Evolutionary conservation across 2,888 invertebrate species (phyloP), one percentile per base, ranked within the genome.

Genomic region (Hyposoter didymator): DNA sequence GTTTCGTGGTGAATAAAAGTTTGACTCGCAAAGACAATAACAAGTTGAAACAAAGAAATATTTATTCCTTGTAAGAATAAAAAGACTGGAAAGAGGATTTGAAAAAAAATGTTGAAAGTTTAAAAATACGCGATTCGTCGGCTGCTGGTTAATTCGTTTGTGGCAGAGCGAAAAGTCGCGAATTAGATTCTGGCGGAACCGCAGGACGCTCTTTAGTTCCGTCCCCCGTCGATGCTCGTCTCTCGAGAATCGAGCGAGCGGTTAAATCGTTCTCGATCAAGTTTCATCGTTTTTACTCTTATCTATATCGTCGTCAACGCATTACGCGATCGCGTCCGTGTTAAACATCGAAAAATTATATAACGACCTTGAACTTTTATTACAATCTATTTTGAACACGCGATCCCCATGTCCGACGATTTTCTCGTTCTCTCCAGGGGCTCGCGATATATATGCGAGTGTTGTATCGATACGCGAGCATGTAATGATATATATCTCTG

Each of bases 201-300:
- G 45, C 28, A 22, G 28, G 69, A 69, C 69, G 69, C 69, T 28
- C 47, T 69, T 45, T 47, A 47, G 28, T 28, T 32, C 47, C 28
- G 45, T 28, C 28, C 28, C 47, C 69, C 17, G 47, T 28, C 69
- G 6, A 4, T 7, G 0, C n/a, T 8, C 19, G 35, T 8, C 49
- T 45, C 59, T 14, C 59, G 59, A 59, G 28, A 28, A 28, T 14
- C 59, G 52, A 55, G 72, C 39, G 10, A 35, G 72, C 14, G 28
- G 35, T 12, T 35, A 39, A 49, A 19, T 19, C 70, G 70, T 28
- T 47, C 28, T n/a, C 19, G 52, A 52, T 72, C 6, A 28, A 52
- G 19, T 72, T 72, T 32, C n/a, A 72, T 72, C 72, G 72, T 55
- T 72, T 49, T 28, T 14, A 39, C 17, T 10, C 72, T 55, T 55